Evolutionary conservation across 2,888 invertebrate genomes (phyloP), one percentile per base, ranked within the genome.

Genomic region (Tholera decimalis): DNA sequence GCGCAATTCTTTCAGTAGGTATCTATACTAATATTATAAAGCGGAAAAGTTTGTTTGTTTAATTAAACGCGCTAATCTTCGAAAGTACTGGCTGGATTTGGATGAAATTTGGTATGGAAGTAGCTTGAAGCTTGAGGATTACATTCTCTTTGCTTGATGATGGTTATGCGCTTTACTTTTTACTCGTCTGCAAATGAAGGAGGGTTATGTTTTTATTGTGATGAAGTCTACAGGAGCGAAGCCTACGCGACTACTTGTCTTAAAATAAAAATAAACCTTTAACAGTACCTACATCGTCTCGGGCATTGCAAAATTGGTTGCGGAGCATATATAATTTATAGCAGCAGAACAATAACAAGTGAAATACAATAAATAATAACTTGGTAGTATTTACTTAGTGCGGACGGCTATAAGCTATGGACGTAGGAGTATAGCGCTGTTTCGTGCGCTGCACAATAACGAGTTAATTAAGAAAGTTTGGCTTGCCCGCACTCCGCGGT

Each of bases 381-480:
- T 69, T 67, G 15, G 47, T 65, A 59, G 57, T 80, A 62, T 78
- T 72, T 68, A 70, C 55, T 73, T 68, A 74, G 70, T 78, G 72
- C 44, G 65, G 58, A 73, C 62, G 70, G 56, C 57, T 77, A 70
- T 76, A 71, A 64, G 69, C 65, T 77, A 79, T 73, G 70, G 73
- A 67, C 51, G 66, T 53, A 59, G 35, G 28, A 44, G 43, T 74
- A 63, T 3, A 30, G 37, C 44, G 33, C 33, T 66, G 62, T 58
- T 83, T 76, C 81, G 83, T 80, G 83, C 77, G 66, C 65, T 73
- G 77, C 79, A 86, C 83, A 84, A 85, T 88, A 85, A 86, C 81
- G 83, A 86, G 85, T 86, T 87, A 88, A 88, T 87, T 88, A 88
- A 84, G 84, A 86, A 88, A 88, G 85, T 88, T 88, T 76, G 79